Evolutionary conservation across 2,888 invertebrate species (phyloP).

Genomic region (Metopia argyrocephala): DNA sequence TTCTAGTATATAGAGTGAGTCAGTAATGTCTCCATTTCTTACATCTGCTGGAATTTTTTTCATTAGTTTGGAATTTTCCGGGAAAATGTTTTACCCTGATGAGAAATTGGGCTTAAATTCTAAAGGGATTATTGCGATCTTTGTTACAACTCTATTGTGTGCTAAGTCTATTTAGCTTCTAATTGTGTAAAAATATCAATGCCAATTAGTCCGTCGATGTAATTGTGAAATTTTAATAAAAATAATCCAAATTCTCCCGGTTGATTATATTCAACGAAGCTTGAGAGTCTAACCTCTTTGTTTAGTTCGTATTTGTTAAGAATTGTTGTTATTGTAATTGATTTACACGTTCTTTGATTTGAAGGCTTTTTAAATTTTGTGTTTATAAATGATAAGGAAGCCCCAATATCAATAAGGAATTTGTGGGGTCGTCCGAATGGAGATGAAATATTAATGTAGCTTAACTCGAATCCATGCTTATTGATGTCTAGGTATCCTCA

Average conservation of each 20-base stretch:
- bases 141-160: slow-evolving; percentile 5
- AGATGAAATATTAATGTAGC: not conserved
- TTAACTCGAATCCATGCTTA: slow-evolving; percentile 1
- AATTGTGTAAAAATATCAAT: slow-evolving; percentile 13
- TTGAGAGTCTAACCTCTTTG: not conserved
- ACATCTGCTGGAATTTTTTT: slow-evolving; percentile 10
- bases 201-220: slow-evolving; percentile 12
- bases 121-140: not conserved
- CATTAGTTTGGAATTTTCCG: not conserved
- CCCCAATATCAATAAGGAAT: not conserved
- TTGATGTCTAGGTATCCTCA: too few species aligned
- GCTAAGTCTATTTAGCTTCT: slow-evolving; percentile 6
- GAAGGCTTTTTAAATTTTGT: not conserved
- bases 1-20: not conserved
- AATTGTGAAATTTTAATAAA: slow-evolving; percentile 12
- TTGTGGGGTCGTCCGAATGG: not conserved
- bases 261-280: slow-evolving; percentile 12
- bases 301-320: not conserved
- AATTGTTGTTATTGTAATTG: slow-evolving; percentile 7
- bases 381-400: not conserved
- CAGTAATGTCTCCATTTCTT: slow-evolving; percentile 7
- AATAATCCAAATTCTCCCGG: not conserved
- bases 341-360: not conserved
- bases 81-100: slow-evolving; percentile 2
- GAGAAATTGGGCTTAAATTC: slow-evolving; percentile 17